Base-by-base conservation (phyloP, 2,113 vertebrate genomes). In the Corythoichthys intestinalis region DNA sequence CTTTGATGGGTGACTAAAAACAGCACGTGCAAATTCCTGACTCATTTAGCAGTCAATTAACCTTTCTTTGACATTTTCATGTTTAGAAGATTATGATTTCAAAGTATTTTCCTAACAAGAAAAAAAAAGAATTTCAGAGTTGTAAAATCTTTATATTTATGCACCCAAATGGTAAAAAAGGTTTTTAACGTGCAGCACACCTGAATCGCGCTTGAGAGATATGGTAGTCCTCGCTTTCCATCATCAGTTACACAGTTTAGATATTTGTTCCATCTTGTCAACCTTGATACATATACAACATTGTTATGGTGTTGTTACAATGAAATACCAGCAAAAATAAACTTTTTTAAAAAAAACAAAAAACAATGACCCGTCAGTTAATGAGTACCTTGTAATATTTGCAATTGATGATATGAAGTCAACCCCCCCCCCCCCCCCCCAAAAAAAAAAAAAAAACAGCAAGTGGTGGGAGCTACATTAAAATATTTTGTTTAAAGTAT, bases 211-310 rank as follows among this genome's bases (percentile, higher is more conserved):
- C 85, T 78, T 85, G n/a, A 65, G 48, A 70, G 65, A 81, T 73
- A 46, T 68, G 65, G 75, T 80, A 17, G 70, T 77, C 37, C 63
- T 72, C 70, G 66, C 74, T 79, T 44, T 66, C 62, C 49, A 76
- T 71, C 66, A 65, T 35, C 61, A 56, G 73, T 83, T 73, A 72
- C 15, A 69, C 71, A 47, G 84, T 71, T 75, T 82, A 80, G 74
- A 74, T 71, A 34, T 79, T 58, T 79, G 64, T 66, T 76, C 56
- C 54, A 64, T 76, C 48, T 75, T 69, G 56, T 77, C 73, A 66
- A 66, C 83, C 69, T 85, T 71, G 89, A 87, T 89, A 87, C 83
- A 82, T 89, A 66, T 71, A 61, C 69, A 86, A 70, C 71, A 50
- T 68, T 76, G 28, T 67, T 64, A 54, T 72, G 52, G 17, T 62